Conservation (phyloP, 2,113 vertebrate species). For the Rostratula benghalensis region DNA sequence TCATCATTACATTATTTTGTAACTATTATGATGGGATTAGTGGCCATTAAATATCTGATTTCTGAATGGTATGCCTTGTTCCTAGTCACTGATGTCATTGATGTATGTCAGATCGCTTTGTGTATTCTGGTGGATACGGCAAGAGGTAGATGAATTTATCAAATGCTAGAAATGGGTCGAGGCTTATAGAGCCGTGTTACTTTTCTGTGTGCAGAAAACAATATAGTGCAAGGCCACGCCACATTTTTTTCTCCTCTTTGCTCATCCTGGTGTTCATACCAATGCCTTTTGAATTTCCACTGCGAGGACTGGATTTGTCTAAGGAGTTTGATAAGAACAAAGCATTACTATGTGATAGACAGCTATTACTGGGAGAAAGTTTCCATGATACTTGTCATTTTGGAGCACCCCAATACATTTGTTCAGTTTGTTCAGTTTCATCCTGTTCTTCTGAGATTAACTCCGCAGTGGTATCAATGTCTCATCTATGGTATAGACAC, state of each 20-base stretch:
- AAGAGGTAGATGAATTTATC: background rate
- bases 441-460: background rate
- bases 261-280: background rate
- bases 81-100: background rate
- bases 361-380: background rate
- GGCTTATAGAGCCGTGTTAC: background rate
- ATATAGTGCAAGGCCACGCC: background rate
- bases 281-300: background rate
- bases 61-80: slow-evolving; percentile 14
- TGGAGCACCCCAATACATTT: background rate
- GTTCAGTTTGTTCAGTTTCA: background rate
- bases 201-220: background rate
- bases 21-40: slow-evolving; percentile 51
- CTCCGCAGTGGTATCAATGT: background rate
- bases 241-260: background rate
- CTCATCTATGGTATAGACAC: background rate
- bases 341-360: background rate
- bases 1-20: slow-evolving; percentile 33
- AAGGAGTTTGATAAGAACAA: background rate
- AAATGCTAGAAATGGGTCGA: background rate
- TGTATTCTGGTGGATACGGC: background rate
- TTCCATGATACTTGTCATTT: background rate
- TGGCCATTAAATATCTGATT: slow-evolving; percentile 31
- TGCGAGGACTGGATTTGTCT: background rate
- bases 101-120: background rate